These are phyloP conservation scores for Menidia beryllina DNA, from an alignment of 2,113 vertebrate species.

Conservation along the genomic window DNA sequence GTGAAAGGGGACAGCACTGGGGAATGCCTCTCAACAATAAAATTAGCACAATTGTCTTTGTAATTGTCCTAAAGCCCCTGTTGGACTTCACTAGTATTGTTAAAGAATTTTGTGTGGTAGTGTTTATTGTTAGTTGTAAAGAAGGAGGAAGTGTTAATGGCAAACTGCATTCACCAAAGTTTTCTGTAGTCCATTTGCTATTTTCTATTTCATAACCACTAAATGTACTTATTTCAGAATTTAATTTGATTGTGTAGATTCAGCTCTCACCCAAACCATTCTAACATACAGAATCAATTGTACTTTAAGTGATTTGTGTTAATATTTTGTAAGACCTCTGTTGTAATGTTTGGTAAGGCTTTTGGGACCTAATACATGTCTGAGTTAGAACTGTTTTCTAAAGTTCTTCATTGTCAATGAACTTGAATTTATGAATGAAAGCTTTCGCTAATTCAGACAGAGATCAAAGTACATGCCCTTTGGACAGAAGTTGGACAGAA, in stretches of 20 bases:
- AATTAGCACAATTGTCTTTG: not conserved
- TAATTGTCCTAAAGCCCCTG: not conserved
- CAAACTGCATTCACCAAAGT: not conserved
- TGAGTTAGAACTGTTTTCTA: not conserved
- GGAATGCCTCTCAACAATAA: not conserved
- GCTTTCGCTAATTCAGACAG: slow-evolving; percentile 17
- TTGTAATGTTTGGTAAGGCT: not conserved
- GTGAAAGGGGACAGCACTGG: not conserved
- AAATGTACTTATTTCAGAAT: not conserved
- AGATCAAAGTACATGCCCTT: slow-evolving; percentile 23
- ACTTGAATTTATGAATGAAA: slow-evolving; percentile 68
- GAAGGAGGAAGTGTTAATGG: not conserved
- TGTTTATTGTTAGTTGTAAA: not conserved
- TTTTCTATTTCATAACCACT: not conserved
- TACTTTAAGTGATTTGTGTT: not conserved
- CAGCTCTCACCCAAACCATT: not conserved
- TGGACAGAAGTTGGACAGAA: slow-evolving; percentile 6
- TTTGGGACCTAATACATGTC: not conserved
- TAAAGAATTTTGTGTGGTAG: not conserved
- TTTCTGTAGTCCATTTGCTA: not conserved
- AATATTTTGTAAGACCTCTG: not conserved
- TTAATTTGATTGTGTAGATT: not conserved
- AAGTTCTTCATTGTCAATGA: slow-evolving; percentile 47
- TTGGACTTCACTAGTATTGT: not conserved
- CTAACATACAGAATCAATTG: not conserved